These are phyloP conservation scores for Macaria liturata DNA, from an alignment of 2,888 invertebrate genomes.

Conservation along the genomic window DNA sequence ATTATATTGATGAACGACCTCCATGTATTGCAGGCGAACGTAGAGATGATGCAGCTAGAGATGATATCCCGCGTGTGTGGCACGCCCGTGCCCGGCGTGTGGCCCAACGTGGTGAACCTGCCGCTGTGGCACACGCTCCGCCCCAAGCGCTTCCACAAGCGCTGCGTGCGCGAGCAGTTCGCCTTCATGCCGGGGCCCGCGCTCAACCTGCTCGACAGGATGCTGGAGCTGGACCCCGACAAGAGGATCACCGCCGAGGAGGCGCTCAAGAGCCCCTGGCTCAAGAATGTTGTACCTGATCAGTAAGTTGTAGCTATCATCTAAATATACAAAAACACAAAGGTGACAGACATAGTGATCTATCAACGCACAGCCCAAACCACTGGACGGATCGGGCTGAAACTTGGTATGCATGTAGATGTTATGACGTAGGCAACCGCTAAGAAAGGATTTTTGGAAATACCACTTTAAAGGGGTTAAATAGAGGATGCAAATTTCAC, in stretches of 20 bases:
- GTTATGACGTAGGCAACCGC: too few relatives aligned
- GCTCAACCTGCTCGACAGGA: conserved; percentile 95
- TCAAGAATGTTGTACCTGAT: conserved; percentile 94
- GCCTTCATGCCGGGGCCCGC: conserved; percentile 95
- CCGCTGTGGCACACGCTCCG: conserved; percentile 96
- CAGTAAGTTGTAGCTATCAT: conserved; percentile 84
- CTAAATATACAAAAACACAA: too few relatives aligned
- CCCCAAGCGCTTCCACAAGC: conserved; percentile 94
- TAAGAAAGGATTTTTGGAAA: too few relatives aligned
- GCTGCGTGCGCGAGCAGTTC: conserved; percentile 96
- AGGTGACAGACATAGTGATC: too few relatives aligned
- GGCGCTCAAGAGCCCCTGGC: conserved; percentile 95
- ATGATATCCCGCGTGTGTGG: conserved; percentile 97
- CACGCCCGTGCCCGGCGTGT: conserved; percentile 97
- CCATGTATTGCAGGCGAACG: conserved; percentile 87
- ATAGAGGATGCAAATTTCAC: too few relatives aligned
- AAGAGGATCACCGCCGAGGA: conserved; percentile 96
- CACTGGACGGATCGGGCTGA: too few relatives aligned
- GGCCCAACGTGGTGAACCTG: conserved; percentile 97
- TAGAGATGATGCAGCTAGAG: conserved; percentile 96
- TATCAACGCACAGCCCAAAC: too few relatives aligned
- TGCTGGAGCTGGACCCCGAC: conserved; percentile 98
- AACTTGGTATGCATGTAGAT: too few relatives aligned
- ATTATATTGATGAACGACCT: too few relatives aligned
- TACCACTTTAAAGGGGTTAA: too few relatives aligned